Evolutionary conservation across 2,113 vertebrate species (phyloP), one percentile per base, ranked within the genome.

Genomic region (Solenodon paradoxus): DNA sequence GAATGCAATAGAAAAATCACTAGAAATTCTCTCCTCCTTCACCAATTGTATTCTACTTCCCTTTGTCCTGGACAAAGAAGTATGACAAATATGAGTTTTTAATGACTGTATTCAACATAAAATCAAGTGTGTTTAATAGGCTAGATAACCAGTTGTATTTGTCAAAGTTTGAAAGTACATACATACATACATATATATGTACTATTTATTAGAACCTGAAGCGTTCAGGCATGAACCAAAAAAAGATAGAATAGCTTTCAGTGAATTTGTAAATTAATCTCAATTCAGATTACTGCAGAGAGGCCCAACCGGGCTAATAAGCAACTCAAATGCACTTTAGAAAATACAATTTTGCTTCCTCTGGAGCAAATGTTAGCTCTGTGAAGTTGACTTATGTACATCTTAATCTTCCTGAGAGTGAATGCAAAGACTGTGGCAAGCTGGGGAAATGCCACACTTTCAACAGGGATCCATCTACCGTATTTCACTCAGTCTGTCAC

Each of bases 321-420:
- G 71, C 11, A 77, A 80, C 2, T 93, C 40, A 59, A 87, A 71
- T 77, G 64, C 40, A 79, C n/a, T 95, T 97, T 30, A 82, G 49
- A 53, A 92, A 95, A 40, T 13, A n/a, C 3, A 57, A 4, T 59
- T 93, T 81, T 81, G 16, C n/a, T 75, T 45, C 26, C 26, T 84
- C 77, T 51, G 17, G 59, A 92, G 38, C 35, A 64, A 68, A 81
- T 20, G 15, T 28, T 95, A 63, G 10, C 38, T 86, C 42, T 57
- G 15, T 59, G 61, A 55, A 74, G 28, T 53, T 63, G 22, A 45
- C 71, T 79, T 79, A 32, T 17, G 8, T 20, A 38, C 6, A 71
- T 88, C 38, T 61, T 85, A 35, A 71, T 92, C 55, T 68, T 66
- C 35, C 55, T 42, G n/a, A 88, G 26, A 69, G 38, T 61, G 35